Evolutionary conservation across 92 coral and sea anemone species (phyloP), one percentile per base, ranked within the genome.

Genomic region (Blastomussa wellsi): DNA sequence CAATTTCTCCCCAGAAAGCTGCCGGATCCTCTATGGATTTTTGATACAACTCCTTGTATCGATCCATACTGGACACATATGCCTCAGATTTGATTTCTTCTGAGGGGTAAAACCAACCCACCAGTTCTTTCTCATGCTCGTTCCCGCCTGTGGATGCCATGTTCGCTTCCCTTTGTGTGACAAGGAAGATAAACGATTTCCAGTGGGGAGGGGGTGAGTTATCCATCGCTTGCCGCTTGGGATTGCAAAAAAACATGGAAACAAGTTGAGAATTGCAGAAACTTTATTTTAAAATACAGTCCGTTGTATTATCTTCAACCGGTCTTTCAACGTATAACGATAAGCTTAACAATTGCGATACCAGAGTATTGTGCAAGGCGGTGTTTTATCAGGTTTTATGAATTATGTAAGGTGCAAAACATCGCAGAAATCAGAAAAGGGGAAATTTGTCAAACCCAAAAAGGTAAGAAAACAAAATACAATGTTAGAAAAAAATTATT

Each of bases 21-120:
- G 89, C 99, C n/a, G 99, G 99, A 71, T 97, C 89, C 47, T 94
- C 93, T 42, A 97, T 77, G 47, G 98, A 94, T 77, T 86, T 89
- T 33, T 93, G 85, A 82, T 97, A 92, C 95, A 91, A 82, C 77
- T 92, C 89, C n/a, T 88, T 84, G 79, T 97, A 97, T 71, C 75
- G 88, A 71, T 94, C 95, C 91, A 97, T 94, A 82, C 90, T 89
- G 36, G 91, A 74, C n/a, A 97, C 95, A 72, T 97, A 88, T 14
- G 98, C 99, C 77, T 86, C 92, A 15, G 93, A 85, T 81, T 92
- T 79, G 78, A 92, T 79, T 32, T 92, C 88, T 31, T 90, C 89
- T 16, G 95, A 33, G 52, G 98, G 98, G 49, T 92, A 81, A 88
- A 92, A 94, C 95, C 95, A 94, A 19, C 95, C 98, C 16, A 42